Conservation (phyloP, 1,140 invertebrate species). For the Cyclargus thomasi region DNA sequence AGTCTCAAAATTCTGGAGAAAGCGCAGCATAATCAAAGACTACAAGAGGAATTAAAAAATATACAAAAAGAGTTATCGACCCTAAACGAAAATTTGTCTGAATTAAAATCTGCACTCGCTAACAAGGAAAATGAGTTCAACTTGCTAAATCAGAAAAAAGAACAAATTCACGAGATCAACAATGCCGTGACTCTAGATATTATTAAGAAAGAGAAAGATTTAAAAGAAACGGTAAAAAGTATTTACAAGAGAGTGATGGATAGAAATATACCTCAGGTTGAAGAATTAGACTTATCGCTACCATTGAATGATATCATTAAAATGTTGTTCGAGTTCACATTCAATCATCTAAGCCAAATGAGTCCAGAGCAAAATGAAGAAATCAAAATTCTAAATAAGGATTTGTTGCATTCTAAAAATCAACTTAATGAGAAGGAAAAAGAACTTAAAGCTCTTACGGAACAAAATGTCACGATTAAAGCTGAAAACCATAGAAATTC, state of each 20-base stretch:
- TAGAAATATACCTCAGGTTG: slow-evolving; percentile 32
- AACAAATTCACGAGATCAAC: slow-evolving; percentile 53
- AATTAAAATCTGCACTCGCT: slow-evolving; percentile 39
- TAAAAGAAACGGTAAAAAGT: slow-evolving; percentile 35
- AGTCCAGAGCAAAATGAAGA: not conserved
- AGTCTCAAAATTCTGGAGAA: slow-evolving; percentile 34
- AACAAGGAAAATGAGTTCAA: slow-evolving; percentile 50
- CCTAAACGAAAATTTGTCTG: slow-evolving; percentile 34
- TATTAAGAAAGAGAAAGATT: slow-evolving; percentile 43
- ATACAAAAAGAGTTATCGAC: slow-evolving; percentile 31
- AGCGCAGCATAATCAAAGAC: slow-evolving; percentile 32
- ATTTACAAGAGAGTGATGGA: slow-evolving; percentile 38
- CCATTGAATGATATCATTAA: slow-evolving; percentile 35
- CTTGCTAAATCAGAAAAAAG: slow-evolving; percentile 47
- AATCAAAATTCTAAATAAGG: not conserved
- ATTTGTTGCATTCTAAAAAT: not conserved
- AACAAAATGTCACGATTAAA: slow-evolving; percentile 8
- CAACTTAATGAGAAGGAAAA: slow-evolving; percentile 24
- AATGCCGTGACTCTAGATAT: slow-evolving; percentile 55
- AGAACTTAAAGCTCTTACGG: slow-evolving; percentile 16
- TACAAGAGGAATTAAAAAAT: slow-evolving; percentile 36
- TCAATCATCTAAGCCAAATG: slow-evolving; percentile 27
- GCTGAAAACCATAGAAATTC: slow-evolving; percentile 29
- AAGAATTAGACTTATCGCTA: slow-evolving; percentile 35
- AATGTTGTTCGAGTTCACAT: slow-evolving; percentile 35